A percentile compares a stretch with the other conserved stretches of the same genome.
phyloP scores from a whole-genome alignment of 2,113 vertebrate genomes.

The Campylorhamphus procurvoides region DNA sequence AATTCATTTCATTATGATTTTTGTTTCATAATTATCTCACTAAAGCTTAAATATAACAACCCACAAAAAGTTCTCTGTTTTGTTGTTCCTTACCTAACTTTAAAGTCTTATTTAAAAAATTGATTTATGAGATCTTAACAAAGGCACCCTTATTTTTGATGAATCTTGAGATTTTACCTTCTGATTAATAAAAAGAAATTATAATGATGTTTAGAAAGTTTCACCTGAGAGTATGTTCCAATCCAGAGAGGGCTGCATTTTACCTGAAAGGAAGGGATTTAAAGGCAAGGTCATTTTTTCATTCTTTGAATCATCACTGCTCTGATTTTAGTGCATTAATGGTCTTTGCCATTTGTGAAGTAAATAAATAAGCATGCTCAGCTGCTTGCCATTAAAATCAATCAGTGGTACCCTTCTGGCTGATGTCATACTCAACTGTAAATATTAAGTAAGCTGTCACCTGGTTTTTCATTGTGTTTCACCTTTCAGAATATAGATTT shows the following conservation, averaged over 20 bases:
- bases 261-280: background rate
- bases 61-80: background rate
- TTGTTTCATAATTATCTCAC: background rate
- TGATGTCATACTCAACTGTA: conserved; percentile 76
- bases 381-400: conserved; percentile 76
- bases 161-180: background rate
- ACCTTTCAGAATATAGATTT: conserved; percentile 66
- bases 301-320: conserved; percentile 36
- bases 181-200: background rate
- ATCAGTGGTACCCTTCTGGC: conserved; percentile 62
- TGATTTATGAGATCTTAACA: background rate
- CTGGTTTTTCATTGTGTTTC: conserved; percentile 66
- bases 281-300: conserved; percentile 54
- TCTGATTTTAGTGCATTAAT: conserved; percentile 65
- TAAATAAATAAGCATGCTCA: conserved; percentile 70
- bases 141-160: background rate
- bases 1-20: background rate
- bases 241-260: background rate
- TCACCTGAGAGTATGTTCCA: background rate
- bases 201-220: background rate
- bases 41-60: background rate
- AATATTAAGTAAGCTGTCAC: conserved; percentile 76
- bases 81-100: background rate
- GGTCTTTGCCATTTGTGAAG: conserved; percentile 65
- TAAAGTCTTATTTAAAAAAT: background rate